phyloP scores from a whole-genome alignment of 2,113 vertebrate species.

The Apodemus speciosus region DNA sequence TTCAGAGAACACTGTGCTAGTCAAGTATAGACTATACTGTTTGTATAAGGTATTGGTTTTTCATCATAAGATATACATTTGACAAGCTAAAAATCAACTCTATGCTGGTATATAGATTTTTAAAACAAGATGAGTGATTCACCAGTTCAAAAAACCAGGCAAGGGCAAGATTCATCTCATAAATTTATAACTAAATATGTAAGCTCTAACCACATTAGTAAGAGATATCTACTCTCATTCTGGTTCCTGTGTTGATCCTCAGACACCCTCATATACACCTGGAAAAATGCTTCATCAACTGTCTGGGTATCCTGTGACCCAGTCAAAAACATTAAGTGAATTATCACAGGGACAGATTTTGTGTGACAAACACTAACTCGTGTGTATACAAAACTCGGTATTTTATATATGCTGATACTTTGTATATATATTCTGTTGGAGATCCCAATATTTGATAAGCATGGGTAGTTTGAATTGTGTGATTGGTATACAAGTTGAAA shows the following conservation, averaged over 20 bases:
- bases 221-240: neutral
- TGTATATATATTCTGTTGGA: neutral
- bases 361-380: neutral
- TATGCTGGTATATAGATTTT: neutral
- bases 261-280: neutral
- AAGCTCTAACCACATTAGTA: neutral
- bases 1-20: neutral
- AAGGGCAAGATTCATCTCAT: neutral
- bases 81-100: neutral
- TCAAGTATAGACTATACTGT: neutral
- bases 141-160: neutral
- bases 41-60: neutral
- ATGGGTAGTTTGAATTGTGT: neutral
- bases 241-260: neutral
- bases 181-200: neutral
- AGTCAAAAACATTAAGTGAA: neutral
- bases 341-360: neutral
- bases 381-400: neutral
- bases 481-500: neutral
- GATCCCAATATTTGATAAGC: neutral
- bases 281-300: neutral
- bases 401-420: neutral
- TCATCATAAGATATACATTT: neutral
- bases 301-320: neutral
- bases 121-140: neutral